phyloP scores from a whole-genome alignment of 2,888 invertebrate genomes.

The Synergus laeviventris region DNA sequence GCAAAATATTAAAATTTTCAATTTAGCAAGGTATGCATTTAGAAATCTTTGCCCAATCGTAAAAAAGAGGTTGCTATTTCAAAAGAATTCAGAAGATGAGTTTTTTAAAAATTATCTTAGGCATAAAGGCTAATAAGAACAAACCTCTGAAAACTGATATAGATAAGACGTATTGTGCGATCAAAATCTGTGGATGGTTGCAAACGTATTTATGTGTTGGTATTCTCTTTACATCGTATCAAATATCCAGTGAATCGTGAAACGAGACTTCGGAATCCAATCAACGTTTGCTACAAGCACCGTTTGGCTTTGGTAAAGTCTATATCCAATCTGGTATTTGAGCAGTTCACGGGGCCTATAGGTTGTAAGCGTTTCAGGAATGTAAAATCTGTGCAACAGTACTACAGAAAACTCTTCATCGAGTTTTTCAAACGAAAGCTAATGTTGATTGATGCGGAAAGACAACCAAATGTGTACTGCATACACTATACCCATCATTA shows the following conservation, averaged over 20 bases:
- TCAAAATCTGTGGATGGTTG: constrained; percentile 10
- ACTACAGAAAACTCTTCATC: background rate
- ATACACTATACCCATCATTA: background rate
- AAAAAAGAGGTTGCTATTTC: too few relatives aligned
- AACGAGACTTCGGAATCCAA: constrained; percentile 67
- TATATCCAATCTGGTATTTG: constrained; percentile 54
- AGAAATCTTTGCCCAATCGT: too few relatives aligned
- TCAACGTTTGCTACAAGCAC: constrained; percentile 61
- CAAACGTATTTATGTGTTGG: constrained; percentile 29
- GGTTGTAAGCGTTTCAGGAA: constrained; percentile 58
- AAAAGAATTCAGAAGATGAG: too few relatives aligned
- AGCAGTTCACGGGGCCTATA: constrained; percentile 49
- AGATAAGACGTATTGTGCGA: background rate
- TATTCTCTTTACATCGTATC: constrained; percentile 51
- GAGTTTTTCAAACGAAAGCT: constrained; percentile 1
- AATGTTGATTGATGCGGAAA: constrained; percentile 35
- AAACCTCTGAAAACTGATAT: constrained; percentile 6
- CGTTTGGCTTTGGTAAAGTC: constrained; percentile 58
- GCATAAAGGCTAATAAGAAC: background rate
- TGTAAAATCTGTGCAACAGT: constrained; percentile 58
- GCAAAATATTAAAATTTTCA: too few relatives aligned
- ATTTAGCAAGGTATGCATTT: too few relatives aligned
- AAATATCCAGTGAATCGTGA: constrained; percentile 58
- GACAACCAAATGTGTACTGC: constrained; percentile 10
- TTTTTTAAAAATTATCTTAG: too few relatives aligned